phyloP scores from a whole-genome alignment of 2,113 vertebrate genomes.

The Colius striatus region DNA sequence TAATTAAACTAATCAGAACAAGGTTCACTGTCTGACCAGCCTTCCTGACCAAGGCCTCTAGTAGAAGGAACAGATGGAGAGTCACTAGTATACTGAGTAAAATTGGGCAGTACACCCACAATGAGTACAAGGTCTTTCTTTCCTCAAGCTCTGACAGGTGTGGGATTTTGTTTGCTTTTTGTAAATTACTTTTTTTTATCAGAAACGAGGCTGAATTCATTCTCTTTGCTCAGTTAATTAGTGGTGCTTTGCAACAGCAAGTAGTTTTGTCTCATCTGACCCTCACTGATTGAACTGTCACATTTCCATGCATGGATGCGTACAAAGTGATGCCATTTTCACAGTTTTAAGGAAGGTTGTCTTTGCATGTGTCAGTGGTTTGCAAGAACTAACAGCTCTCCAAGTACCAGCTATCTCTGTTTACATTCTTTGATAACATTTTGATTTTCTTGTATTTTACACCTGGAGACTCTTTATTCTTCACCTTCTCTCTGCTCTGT shows the following conservation, averaged over 20 bases:
- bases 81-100: not conserved
- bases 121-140: not conserved
- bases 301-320: not conserved
- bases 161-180: not conserved
- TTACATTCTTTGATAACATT: conserved; percentile 10
- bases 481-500: not conserved
- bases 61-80: not conserved
- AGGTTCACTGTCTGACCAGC: not conserved
- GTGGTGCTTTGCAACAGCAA: not conserved
- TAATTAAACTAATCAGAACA: conserved; percentile 9
- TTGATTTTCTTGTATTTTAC: not conserved
- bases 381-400: not conserved
- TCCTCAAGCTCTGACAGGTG: not conserved
- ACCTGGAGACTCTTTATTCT: conserved; percentile 5
- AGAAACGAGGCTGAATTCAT: not conserved
- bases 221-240: not conserved
- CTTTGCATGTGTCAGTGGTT: not conserved
- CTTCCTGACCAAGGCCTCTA: not conserved
- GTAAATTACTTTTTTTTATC: not conserved
- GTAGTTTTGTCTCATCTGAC: not conserved
- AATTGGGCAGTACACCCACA: not conserved
- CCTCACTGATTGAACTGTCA: not conserved
- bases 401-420: not conserved
- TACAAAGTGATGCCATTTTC: not conserved
- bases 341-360: not conserved